Evolutionary conservation across 2,797 vertebrate genomes (phyloP).

Genomic region (Erpetoichthys calabaricus): DNA sequence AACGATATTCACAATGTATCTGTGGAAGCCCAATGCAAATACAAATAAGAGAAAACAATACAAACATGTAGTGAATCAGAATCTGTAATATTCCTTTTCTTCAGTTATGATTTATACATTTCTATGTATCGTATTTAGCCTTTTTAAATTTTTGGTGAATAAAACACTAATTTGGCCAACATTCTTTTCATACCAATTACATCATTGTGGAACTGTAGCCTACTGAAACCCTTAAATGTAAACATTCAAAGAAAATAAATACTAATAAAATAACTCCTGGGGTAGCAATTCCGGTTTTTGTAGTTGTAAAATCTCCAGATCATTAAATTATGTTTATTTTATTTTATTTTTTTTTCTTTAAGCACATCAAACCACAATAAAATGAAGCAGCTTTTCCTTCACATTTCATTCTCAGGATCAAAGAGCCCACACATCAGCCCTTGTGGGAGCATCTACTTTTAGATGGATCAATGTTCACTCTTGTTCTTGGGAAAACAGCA

Average conservation of each 20-base stretch:
- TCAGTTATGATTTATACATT: too few relatives aligned
- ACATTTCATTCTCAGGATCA: constrained; percentile 37
- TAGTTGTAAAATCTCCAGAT: not conserved
- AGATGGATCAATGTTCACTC: constrained; percentile 25
- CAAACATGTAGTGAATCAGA: too few relatives aligned
- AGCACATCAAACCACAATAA: constrained; percentile 33
- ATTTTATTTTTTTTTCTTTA: constrained; percentile 5
- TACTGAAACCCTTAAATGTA: not conserved
- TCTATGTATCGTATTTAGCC: too few relatives aligned
- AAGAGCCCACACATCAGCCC: constrained; percentile 55
- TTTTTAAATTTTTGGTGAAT: too few relatives aligned
- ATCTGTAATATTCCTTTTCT: too few relatives aligned
- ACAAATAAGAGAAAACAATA: too few relatives aligned
- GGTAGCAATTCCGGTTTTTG: not conserved
- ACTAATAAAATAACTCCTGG: not conserved
- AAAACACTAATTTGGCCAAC: too few relatives aligned
- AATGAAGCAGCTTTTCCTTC: constrained; percentile 52
- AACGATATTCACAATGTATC: too few relatives aligned
- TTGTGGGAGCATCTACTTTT: constrained; percentile 32
- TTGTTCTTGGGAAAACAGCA: constrained; percentile 14
- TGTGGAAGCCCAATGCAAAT: too few relatives aligned
- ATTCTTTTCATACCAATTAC: too few relatives aligned
- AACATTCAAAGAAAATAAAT: constrained; percentile 2
- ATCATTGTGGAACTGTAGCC: not conserved
- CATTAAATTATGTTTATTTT: not conserved